Evolutionary conservation across 53 echinoderm and acorn worm species (phyloP), one percentile per base, ranked within the genome.

Genomic region (Zoroaster sp.): DNA sequence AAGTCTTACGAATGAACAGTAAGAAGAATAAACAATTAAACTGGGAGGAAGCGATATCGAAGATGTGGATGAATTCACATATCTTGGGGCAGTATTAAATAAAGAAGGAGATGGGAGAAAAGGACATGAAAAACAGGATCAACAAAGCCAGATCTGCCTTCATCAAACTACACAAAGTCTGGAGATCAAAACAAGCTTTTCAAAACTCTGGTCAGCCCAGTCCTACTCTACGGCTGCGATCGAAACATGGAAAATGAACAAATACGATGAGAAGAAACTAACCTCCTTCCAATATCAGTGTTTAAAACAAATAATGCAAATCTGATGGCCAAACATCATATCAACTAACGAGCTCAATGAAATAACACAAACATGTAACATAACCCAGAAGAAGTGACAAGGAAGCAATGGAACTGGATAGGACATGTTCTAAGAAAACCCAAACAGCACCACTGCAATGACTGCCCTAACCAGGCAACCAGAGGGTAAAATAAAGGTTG

Each of bases 161-260:
- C 28, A 86, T 12, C 4, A 5, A 47, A 17, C 47, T 47, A 17
- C 12, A 3, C 47, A 47, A 47, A 47, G 47, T 3, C 47, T 47
- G 47, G 47, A 47, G 47, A 47, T 47, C 4, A 47, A 35, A 47
- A 69, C 21, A 86, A 71, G 20, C 72, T 71, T 25, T 86, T 25
- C 72, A 86, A 86, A 42, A 43, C 71, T 25, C 38, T 46, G 17
- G 86, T 86, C 38, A 69, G 47, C 39, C 36, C 71, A 33, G 71
- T 86, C 15, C 44, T 86, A 69, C 70, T 86, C 15, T 70, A 86
- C 43, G 70, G 86, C 6, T 70, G 35, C 5, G 82, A n/a, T n/a
- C n/a, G n/a, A 81, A 47, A 70, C 86, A 69, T 70, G 86, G 72
- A 69, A 86, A 44, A 86, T 86, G 35, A 66, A 59, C 46, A 45